Base-by-base conservation (phyloP, 2,113 vertebrate species). In the Archocentrus centrarchus region DNA sequence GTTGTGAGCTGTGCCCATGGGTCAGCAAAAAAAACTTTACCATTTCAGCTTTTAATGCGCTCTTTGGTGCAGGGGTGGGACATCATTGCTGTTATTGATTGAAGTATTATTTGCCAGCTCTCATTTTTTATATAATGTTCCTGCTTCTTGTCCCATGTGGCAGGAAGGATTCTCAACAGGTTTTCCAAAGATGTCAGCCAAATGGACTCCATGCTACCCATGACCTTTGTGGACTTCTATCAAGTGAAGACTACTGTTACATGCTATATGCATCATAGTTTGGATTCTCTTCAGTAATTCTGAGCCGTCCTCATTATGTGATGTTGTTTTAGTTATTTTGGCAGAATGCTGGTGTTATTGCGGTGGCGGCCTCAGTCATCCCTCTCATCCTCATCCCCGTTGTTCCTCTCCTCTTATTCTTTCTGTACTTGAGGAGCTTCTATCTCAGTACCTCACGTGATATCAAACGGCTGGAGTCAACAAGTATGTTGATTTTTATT, bases 401-500 rank as follows among this genome's bases (percentile, higher is more conserved):
- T 10, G 2, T 87, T 5, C 87, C 89, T 17, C 83, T 93, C 59
- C 57, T 92, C 0, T 4, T 90, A 1, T 7, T 92, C 83, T 93
- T 94, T 73, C 30, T 94, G 7, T 92, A 90, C 70, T 35, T 93
- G 80, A 88, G 91, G 1, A 88, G 90, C 47, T 90, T 86, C 81
- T 93, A 91, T 81, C 93, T 94, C 47, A 3, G 37, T 1, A 89
- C 89, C 1, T 94, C 92, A 3, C 73, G 97, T 89, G 96, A 98
- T 86, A 92, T 97, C 92, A 98, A 98, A 86, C 97, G 97, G 55
- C 96, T 98, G 1, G 97, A 97, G 93, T 95, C 96, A 37, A 97
- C 97, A 85, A 97, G 97, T 97, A 41, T 3, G 24, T 9, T 3
- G 11, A 6, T 79, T 80, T 14, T 7, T 70, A 10, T 35, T 35